A percentile compares a stretch with the other conserved stretches of the same genome.
These are phyloP conservation scores for Halocaridina rubra DNA, from an alignment of 2,888 invertebrate species.

Conservation along the genomic window DNA sequence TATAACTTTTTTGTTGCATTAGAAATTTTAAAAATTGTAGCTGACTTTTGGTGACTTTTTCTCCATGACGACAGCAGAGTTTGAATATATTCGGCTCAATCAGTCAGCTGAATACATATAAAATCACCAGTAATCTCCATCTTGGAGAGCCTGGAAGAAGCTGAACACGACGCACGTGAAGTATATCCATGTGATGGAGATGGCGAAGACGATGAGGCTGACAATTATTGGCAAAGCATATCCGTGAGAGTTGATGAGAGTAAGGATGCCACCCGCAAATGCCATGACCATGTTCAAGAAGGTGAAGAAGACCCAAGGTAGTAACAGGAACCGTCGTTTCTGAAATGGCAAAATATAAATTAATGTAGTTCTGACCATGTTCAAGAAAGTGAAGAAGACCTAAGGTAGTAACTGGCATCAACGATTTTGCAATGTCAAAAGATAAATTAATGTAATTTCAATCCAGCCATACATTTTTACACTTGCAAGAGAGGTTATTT, in stretches of 20 bases:
- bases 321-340: constrained; percentile 61
- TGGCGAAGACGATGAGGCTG: constrained; percentile 50
- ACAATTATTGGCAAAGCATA: constrained; percentile 50
- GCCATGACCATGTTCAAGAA: constrained; percentile 64
- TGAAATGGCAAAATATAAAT: too few relatives aligned
- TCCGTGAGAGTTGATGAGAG: constrained; percentile 61
- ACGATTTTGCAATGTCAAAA: constrained; percentile 56
- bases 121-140: constrained; percentile 61
- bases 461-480: too few relatives aligned
- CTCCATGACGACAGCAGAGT: not conserved
- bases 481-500: too few relatives aligned
- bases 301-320: constrained; percentile 63
- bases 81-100: not conserved
- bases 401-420: constrained; percentile 60
- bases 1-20: not conserved
- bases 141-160: constrained; percentile 62
- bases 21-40: not conserved
- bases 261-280: constrained; percentile 57
- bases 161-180: constrained; percentile 62
- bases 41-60: not conserved
- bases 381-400: constrained; percentile 63
- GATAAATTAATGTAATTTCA: too few relatives aligned
- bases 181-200: constrained; percentile 56
- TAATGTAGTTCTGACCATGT: too few relatives aligned
- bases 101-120: not conserved